Base-by-base conservation (phyloP, 1,140 invertebrate species). In the Holcopasites calliopsidis region DNA sequence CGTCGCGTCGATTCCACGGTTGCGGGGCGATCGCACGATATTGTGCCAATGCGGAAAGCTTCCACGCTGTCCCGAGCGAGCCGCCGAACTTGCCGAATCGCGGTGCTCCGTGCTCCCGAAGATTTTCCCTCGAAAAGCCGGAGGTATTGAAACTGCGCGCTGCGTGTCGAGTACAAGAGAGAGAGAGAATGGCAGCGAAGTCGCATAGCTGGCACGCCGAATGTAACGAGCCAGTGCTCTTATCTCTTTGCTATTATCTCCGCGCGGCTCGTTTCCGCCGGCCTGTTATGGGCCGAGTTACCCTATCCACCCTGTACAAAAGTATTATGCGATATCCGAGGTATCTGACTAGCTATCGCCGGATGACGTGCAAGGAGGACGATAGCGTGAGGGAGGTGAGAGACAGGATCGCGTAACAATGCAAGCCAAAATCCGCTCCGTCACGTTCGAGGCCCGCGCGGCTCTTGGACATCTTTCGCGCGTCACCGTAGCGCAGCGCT, bases 181-280 rank as follows among this genome's bases (percentile, higher is more conserved):
- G 2, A 40, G 7, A 38, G 31, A 60, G 31, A 69, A 68, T 50
- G 61, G 68, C 70, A 77, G 74, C 64, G 66, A 83, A 77, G 80
- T 85, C 80, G 68, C 72, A 55, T 75, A 77, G 65, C 79, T 76
- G 76, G 50, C 78, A 62, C 61, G 85, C 80, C 87, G 77, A 88
- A 86, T 83, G 76, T 79, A 84, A 87, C 84, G 82, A 86, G 84
- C 70, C 78, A 66, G 47, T 57, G 42, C 55, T 62, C 81, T 89
- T 88, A 89, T 87, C 88, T 88, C 79, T 61, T 81, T 80, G 85
- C 82, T 86, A 88, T 87, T 88, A 88, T 89, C 87, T 86, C 77
- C 82, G 80, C 58, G 33, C 57, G 44, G 49, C 40, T 72, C 77
- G 73, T 75, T 77, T 82, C 80, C 60, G 80, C 79, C 83, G 50